Evolutionary conservation across 2,888 invertebrate genomes (phyloP), one percentile per base, ranked within the genome.

Genomic region (Nineta flava): DNA sequence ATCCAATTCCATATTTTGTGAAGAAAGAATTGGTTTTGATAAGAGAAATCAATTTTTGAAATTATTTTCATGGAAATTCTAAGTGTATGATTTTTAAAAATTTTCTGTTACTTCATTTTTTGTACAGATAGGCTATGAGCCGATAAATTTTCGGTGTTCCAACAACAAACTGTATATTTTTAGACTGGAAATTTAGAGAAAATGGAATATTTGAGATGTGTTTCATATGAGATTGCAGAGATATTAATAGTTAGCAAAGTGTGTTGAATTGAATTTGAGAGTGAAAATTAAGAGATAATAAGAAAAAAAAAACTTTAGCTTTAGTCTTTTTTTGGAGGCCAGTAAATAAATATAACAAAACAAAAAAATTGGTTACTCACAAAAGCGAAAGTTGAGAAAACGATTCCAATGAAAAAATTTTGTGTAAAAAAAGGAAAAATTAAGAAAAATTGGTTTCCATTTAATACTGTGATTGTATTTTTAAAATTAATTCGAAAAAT

Each of bases 381-480:
- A 38, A 38, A 38, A 38, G 3, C 10, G 10, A 15, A 15, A 38
- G n/a, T 4, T 13, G 10, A 32, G 7, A 13, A 38, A 38, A 38
- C 38, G 45, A 45, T 26, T 26, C 26, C 26, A 26, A 26, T 47
- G 16, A 35, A 51, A 46, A 43, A 49, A 52, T 53, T 53, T 54
- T 50, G 49, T 49, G 43, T 35, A 47, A 51, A 51, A 51, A 47
- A 34, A 46, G 44, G 48, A 47, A 51, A 52, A n/a, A n/a, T n/a
- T n/a, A n/a, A n/a, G n/a, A n/a, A 51, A 44, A 54, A 59, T 62
- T 62, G 60, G 61, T 64, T 65, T 61, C 63, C 62, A 59, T 64
- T 63, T 26, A 26, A 63, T 64, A 61, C 64, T 64, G 65, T 64
- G 64, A 65, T 65, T 64, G 62, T 65, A 64, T 63, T 64, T 64